Percentiles rank a stretch among this genome's conserved stretches.
Evolutionary conservation across 1,140 invertebrate species (phyloP).

Genomic region (Doryteuthis pealeii): DNA sequence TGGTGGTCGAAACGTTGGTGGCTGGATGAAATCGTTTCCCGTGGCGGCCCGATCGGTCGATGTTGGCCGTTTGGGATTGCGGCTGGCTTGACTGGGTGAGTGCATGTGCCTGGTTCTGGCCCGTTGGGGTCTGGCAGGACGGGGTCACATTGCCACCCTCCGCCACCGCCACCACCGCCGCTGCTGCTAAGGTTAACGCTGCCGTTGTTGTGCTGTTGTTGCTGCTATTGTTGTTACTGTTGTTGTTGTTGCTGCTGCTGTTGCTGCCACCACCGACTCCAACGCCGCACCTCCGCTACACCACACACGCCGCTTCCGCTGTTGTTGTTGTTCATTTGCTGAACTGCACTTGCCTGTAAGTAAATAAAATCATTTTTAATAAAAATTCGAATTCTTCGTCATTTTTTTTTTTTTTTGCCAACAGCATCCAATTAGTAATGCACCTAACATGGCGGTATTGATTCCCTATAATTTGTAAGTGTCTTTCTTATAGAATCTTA

Average conservation of each 20-base stretch:
- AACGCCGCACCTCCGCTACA: background rate
- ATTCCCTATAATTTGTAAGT: no score
- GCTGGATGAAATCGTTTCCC: constrained; percentile 48
- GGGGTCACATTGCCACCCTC: constrained; percentile 15
- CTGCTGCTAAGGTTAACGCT: background rate
- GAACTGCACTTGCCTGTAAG: constrained; percentile 6
- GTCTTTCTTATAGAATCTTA: no score
- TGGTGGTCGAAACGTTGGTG: constrained; percentile 45
- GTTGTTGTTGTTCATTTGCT: background rate
- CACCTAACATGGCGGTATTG: no score
- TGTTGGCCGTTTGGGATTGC: constrained; percentile 29
- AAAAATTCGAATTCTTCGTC: no score
- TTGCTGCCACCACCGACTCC: background rate
- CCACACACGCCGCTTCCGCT: background rate
- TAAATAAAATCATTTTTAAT: no score
- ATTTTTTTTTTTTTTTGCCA: no score
- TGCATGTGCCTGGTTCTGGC: constrained; percentile 40
- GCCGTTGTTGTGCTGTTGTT: constrained; percentile 25
- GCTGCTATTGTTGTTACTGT: constrained; percentile 46
- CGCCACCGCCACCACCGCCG: background rate
- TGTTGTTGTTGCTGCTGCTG: background rate
- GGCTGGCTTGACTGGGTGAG: constrained; percentile 23
- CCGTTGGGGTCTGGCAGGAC: constrained; percentile 29
- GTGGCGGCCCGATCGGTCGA: constrained; percentile 37
- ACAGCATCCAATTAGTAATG: no score